Percentiles rank a stretch among this genome's conserved stretches.
Conservation (phyloP, 2,888 invertebrate species). For the Cephus sareptanus region DNA sequence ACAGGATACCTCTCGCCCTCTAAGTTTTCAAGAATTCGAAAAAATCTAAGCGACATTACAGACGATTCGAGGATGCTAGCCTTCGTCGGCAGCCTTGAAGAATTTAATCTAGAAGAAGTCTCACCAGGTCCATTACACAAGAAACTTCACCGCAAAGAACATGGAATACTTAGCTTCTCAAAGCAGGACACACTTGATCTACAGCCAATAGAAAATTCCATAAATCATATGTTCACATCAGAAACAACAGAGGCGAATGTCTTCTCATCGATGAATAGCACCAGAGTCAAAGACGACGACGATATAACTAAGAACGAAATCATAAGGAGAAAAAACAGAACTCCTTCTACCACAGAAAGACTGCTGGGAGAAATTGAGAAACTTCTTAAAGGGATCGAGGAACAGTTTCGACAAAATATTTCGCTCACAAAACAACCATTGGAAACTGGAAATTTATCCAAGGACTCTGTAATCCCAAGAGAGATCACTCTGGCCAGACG, state of each 20-base stretch:
- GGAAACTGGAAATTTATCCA: not conserved
- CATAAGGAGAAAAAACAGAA: not conserved
- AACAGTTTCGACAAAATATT: not conserved
- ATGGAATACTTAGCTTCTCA: not conserved
- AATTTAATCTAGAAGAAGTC: conserved; percentile 9
- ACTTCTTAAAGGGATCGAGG: not conserved
- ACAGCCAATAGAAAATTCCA: not conserved
- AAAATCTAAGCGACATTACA: conserved; percentile 8
- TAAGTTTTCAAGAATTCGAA: too few relatives aligned
- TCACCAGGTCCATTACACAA: not conserved
- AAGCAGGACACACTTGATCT: not conserved
- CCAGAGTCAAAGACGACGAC: not conserved
- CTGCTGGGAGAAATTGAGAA: not conserved
- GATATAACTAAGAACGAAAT: not conserved
- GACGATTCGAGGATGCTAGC: conserved; percentile 5
- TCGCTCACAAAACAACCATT: not conserved
- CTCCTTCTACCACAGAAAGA: not conserved
- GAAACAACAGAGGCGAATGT: not conserved
- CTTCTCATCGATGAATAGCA: not conserved
- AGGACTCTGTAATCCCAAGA: not conserved
- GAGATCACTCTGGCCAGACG: not conserved
- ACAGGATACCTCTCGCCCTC: too few relatives aligned
- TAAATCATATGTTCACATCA: not conserved
- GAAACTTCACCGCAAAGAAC: not conserved
- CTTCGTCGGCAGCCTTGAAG: conserved; percentile 14